Base-by-base conservation (phyloP, 2,888 invertebrate genomes). In the Scotopteryx bipunctaria region DNA sequence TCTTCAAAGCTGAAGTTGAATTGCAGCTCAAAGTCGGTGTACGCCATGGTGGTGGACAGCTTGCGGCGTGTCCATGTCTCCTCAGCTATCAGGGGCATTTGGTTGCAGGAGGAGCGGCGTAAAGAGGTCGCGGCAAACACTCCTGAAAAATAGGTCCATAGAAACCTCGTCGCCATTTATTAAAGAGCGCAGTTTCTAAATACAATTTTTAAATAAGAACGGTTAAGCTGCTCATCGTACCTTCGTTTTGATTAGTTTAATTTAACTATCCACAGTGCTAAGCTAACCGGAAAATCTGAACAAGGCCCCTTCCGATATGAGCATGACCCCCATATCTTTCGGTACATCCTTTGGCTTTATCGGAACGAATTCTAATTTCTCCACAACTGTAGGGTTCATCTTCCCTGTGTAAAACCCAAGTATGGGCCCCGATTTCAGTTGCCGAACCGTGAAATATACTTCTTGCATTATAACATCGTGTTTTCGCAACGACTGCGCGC, bases 341-440 rank as follows among this genome's bases (percentile, higher is more conserved):
- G 57, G 53, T 1, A 40, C 8, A 2, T 47, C 48, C 0, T 41
- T 25, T 0, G 65, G 59, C 4, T 61, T 61, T 0, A 60, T 38
- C 0, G 68, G 59, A 0, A 61, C 25, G 13, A 62, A 63, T 2
- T 59, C 59, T 1, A 66, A 2, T 5, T 64, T 67, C 0, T 70
- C 55, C 0, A 73, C 33, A 0, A 42, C 21, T 0, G 81, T 56
- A 0, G 82, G 78, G 45, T 86, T 87, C 0, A 38, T 3, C 44
- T 73, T 85, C 0, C 86, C 87, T 0, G 86, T 86, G 44, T 87
- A 87, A 56, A 81, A 81, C 0, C 71, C 82, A 0, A 85, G 9
- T 0, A 86, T 50, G 0, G 80, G 72, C 0, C 78, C 80, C 0
- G 53, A 11, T 2, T 70, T 68, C 2, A 66, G 13, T 23, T 68